These are phyloP conservation scores for Melanostoma mellinum DNA, from an alignment of 2,888 invertebrate genomes.

Conservation along the genomic window DNA sequence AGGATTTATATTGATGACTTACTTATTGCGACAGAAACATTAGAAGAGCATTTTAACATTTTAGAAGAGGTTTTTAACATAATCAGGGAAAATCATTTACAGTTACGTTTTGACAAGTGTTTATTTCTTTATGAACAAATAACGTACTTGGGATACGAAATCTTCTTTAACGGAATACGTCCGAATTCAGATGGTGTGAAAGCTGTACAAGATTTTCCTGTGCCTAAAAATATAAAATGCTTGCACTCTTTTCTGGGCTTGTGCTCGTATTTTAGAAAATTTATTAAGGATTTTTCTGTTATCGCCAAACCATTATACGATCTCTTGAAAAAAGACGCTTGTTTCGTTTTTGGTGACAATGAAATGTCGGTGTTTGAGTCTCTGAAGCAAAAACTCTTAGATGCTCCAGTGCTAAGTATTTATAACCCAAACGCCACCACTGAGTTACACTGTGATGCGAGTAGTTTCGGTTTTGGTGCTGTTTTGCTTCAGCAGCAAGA, in stretches of 20 bases:
- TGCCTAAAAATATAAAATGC: slow-evolving; percentile 12
- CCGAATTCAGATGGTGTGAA: slow-evolving; percentile 8
- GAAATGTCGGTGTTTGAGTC: background rate
- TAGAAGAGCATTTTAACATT: slow-evolving; percentile 30
- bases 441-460: slow-evolving; percentile 29
- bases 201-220: slow-evolving; percentile 18
- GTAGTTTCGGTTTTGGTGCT: too few species aligned
- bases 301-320: slow-evolving; percentile 22
- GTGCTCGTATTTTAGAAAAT: slow-evolving; percentile 47
- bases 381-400: background rate
- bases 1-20: slow-evolving; percentile 1
- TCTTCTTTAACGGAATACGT: background rate
- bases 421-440: slow-evolving; percentile 64
- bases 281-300: slow-evolving; percentile 11
- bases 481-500: too few species aligned
- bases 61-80: slow-evolving; percentile 36
- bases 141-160: slow-evolving; percentile 28
- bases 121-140: slow-evolving; percentile 50
- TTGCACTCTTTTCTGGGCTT: background rate
- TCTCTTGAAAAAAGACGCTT: background rate
- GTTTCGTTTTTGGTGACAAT: slow-evolving; percentile 7
- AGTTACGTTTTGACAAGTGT: slow-evolving; percentile 70
- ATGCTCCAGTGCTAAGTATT: slow-evolving; percentile 73
- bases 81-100: slow-evolving; percentile 56
- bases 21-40: background rate